Evolutionary conservation across 2,888 invertebrate species (phyloP), one percentile per base, ranked within the genome.

Genomic region (Dorcus hopei): DNA sequence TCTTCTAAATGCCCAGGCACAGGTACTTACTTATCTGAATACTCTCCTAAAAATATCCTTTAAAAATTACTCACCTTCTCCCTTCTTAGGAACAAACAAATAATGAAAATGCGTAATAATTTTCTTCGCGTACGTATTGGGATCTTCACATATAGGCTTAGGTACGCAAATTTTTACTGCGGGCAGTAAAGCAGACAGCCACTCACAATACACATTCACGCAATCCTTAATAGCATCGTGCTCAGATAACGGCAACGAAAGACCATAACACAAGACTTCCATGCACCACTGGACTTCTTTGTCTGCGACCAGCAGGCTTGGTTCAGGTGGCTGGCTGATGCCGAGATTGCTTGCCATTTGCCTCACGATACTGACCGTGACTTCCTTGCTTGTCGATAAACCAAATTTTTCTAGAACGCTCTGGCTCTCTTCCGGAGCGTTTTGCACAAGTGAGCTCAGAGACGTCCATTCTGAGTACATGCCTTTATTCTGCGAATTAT

Each of bases 181-280:
- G 23, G 90, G 88, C 65, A 92, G 86, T 62, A 97, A 81, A 2
- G 96, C 92, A 0, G 93, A 90, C 64, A 98, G 81, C 97, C 97
- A 98, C 73, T 97, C 95, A 77, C 96, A 97, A 75, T 97, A 97
- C 39, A 97, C 91, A 75, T 93, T 93, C 43, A 97, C 97, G 77
- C 97, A 97, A 78, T 97, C 96, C 65, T 95, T 89, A 52, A 97
- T 90, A 0, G 95, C 93, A 70, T 96, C 96, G 76, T 96, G 95
- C 78, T 97, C 97, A 39, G 87, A 84, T 49, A 97, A 80, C 0
- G 96, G 95, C 47, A 97, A 81, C 9, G 94, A 92, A 3, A 98
- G 82, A 0, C 97, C 97, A 79, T 88, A 96, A 70, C 97, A 92
- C 61, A 97, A 88, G 9, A 91, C 91, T 78, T 91, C 90, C 81